phyloP scores from a whole-genome alignment of 2,113 vertebrate genomes.

The Plecotus auritus region DNA sequence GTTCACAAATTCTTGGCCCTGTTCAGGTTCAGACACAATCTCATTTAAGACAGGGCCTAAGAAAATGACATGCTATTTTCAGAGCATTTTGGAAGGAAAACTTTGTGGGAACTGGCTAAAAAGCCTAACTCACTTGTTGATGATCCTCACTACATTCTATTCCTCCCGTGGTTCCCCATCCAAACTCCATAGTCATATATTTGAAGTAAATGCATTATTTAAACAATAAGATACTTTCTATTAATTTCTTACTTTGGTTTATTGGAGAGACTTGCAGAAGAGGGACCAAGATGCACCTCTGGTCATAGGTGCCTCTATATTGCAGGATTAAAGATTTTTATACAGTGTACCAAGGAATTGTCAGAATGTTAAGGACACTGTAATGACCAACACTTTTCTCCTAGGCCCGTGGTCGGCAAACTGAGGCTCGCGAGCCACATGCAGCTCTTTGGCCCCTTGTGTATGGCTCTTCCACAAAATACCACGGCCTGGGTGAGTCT shows the following conservation, averaged over 20 bases:
- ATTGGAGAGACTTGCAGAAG: constrained; percentile 35
- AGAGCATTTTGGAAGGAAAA: background rate
- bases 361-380: background rate
- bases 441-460: too few relatives aligned
- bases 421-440: too few relatives aligned
- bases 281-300: background rate
- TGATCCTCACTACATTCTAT: background rate
- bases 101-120: background rate
- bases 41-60: background rate
- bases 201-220: constrained; percentile 65
- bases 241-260: constrained; percentile 52
- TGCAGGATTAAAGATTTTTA: constrained; percentile 23
- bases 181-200: background rate
- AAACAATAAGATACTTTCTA: constrained; percentile 59
- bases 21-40: background rate
- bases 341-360: background rate
- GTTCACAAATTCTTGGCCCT: background rate
- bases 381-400: constrained; percentile 22
- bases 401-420: background rate
- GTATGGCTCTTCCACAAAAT: too few relatives aligned
- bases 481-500: too few relatives aligned
- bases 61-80: background rate
- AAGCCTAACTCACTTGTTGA: background rate
- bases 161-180: background rate
- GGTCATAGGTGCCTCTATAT: background rate